phyloP scores from a whole-genome alignment of 2,797 vertebrate genomes.

The Serranus cabrilla region DNA sequence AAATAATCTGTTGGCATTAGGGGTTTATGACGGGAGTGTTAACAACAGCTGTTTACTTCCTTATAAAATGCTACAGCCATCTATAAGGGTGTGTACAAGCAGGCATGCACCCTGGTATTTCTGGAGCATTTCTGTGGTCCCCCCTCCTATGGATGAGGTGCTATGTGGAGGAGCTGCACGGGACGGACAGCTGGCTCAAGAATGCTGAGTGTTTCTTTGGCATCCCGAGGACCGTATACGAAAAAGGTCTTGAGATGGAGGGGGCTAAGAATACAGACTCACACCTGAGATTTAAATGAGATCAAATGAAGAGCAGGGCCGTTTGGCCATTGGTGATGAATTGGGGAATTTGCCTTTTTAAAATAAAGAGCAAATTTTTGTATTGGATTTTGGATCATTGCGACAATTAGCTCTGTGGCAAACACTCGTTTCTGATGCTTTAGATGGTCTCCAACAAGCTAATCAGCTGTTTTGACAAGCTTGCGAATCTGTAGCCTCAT shows the following conservation, averaged over 20 bases:
- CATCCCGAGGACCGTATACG: slow-evolving; percentile 4
- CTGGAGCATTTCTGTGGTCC: slow-evolving; percentile 19
- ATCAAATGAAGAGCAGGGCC: background rate
- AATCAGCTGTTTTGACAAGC: no score
- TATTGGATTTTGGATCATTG: no score
- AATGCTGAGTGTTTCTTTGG: slow-evolving; percentile 39
- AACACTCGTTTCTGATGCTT: no score
- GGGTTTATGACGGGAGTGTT: slow-evolving; percentile 8
- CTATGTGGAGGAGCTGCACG: slow-evolving; percentile 29
- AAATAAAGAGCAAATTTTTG: no score
- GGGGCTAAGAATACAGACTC: slow-evolving; percentile 26
- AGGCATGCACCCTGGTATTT: slow-evolving; percentile 36
- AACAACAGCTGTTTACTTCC: slow-evolving; percentile 27
- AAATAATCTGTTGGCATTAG: slow-evolving; percentile 27
- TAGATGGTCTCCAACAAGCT: no score
- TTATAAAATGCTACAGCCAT: background rate
- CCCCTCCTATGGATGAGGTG: slow-evolving; percentile 1
- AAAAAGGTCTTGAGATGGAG: slow-evolving; percentile 9
- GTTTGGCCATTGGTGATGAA: no score
- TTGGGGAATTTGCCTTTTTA: no score
- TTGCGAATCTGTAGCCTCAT: no score
- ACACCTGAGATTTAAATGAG: slow-evolving; percentile 8
- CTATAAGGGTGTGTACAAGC: background rate
- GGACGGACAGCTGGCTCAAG: slow-evolving; percentile 60
- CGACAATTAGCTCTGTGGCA: no score